A percentile compares a stretch with the other conserved stretches of the same genome.
Evolutionary conservation across 2,113 vertebrate genomes (phyloP).

Genomic region (Dendrocopos noguchii): DNA sequence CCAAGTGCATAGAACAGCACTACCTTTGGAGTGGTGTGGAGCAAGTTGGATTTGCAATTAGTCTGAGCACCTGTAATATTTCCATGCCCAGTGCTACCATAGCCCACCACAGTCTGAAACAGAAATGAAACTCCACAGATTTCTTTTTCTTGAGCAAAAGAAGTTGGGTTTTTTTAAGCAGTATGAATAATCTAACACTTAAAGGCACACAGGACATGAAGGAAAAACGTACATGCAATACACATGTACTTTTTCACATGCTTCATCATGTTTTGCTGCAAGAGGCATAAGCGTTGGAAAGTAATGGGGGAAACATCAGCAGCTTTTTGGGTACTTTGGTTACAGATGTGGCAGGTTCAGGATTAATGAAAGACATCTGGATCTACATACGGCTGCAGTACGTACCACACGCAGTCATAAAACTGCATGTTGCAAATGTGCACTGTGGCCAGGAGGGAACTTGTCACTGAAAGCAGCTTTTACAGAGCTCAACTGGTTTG

Average conservation of each 20-base stretch:
- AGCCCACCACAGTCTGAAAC: background rate
- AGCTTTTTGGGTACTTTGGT: background rate
- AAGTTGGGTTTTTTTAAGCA: background rate
- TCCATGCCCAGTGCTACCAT: background rate
- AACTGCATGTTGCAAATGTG: background rate
- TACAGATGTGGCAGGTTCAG: background rate
- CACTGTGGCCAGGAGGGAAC: background rate
- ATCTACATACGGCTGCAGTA: background rate
- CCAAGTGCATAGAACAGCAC: background rate
- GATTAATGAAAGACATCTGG: background rate
- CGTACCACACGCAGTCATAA: constrained; percentile 3
- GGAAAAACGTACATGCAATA: background rate
- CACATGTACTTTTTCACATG: background rate
- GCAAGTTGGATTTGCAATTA: background rate
- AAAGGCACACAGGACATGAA: background rate
- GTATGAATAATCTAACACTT: constrained; percentile 18
- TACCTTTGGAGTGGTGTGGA: background rate
- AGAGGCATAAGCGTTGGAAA: background rate
- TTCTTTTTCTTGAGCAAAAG: constrained; percentile 7
- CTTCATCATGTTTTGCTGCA: background rate
- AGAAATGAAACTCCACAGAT: constrained; percentile 17
- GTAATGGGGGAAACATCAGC: background rate
- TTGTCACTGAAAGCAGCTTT: background rate
- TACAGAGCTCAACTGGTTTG: background rate
- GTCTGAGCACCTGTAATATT: constrained; percentile 5